Evolutionary conservation across 2,113 vertebrate species (phyloP), one percentile per base, ranked within the genome.

Genomic region (Synchiropus splendidus): DNA sequence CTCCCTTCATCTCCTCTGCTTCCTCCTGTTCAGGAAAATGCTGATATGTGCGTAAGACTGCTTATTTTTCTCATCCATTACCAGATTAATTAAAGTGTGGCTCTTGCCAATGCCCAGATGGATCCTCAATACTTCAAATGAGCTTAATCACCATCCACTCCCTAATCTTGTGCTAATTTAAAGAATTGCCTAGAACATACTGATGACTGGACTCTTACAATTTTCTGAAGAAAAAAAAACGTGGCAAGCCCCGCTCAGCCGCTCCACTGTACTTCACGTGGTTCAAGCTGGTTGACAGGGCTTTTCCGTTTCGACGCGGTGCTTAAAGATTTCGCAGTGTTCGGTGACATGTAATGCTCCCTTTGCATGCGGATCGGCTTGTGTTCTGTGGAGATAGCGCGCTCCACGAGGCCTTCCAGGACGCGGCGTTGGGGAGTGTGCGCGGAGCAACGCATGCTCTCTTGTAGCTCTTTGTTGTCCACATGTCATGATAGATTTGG

Each of bases 81-180:
- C 56, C 61, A 77, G 82, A 85, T 85, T 85, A 85, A 87, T 87
- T 84, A 83, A 83, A 84, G 72, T 70, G 62, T 72, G 69, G 77
- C 72, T 77, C 70, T 78, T 77, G 72, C 80, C 70, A 82, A 74
- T 80, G 80, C 77, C 78, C 85, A 84, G 78, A 78, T 75, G 73
- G 81, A 74, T 77, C 64, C 70, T 82, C 80, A 76, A 75, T 79
- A 82, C 77, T 84, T 83, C 72, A 80, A 80, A 85, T 82, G 73
- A 82, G 80, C 81, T 80, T 82, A 84, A 84, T 85, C 81, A 77
- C 81, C 76, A 64, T 74, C 75, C 65, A 66, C 73, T 75, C 75
- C 77, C 72, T 87, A 84, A 85, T 85, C 81, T 79, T 56, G 44
- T 57, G 59, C 79, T 83, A 67, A 76, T 83, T 84, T 82, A 72